These are phyloP conservation scores for Junonia oenone DNA, from an alignment of 2,888 invertebrate genomes.

Conservation along the genomic window DNA sequence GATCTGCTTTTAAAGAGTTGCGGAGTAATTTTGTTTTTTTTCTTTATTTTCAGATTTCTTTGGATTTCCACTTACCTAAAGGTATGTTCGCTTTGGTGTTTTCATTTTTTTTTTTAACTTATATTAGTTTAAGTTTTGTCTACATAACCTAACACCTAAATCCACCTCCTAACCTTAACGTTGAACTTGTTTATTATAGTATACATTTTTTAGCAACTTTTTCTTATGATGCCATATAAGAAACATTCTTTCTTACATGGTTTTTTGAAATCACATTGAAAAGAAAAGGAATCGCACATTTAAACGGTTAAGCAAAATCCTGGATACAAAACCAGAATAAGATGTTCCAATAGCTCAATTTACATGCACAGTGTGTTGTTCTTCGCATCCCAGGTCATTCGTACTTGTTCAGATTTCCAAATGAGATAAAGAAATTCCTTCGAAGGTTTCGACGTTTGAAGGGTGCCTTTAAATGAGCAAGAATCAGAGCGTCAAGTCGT, in stretches of 20 bases:
- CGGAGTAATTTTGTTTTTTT: not conserved
- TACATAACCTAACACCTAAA: no score
- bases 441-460: not conserved
- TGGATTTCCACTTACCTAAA: not conserved
- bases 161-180: no score
- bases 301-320: not conserved
- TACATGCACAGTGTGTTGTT: conserved; percentile 16
- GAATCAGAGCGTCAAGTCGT: not conserved
- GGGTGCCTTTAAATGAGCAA: not conserved
- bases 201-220: no score
- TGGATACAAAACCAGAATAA: not conserved
- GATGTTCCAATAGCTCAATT: conserved; percentile 13
- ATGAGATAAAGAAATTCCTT: conserved; percentile 19
- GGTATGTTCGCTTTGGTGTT: no score
- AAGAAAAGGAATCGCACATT: not conserved
- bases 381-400: conserved; percentile 4
- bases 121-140: no score
- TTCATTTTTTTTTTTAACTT: no score
- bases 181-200: no score
- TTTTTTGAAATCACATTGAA: no score
- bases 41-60: not conserved
- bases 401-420: conserved; percentile 18
- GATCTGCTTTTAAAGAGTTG: not conserved
- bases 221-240: no score
- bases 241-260: no score